These are phyloP conservation scores for Keiferia lycopersicella DNA, from an alignment of 2,888 invertebrate genomes.

Conservation along the genomic window DNA sequence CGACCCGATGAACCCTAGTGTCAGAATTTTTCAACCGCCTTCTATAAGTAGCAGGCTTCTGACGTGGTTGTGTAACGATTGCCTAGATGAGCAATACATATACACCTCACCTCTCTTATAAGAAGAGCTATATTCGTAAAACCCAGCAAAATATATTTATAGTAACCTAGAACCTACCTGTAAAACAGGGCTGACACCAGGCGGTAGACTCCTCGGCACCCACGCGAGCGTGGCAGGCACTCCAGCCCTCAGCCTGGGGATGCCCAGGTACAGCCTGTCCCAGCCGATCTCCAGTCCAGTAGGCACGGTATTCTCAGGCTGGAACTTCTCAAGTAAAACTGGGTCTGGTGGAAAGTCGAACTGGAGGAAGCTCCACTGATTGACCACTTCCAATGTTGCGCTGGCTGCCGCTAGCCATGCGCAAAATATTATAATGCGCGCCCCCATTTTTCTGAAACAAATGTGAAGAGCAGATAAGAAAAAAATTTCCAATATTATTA, in stretches of 20 bases:
- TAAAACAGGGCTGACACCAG: slow-evolving; percentile 85
- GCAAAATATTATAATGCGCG: slow-evolving; percentile 46
- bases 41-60: too few species aligned
- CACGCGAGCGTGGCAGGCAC: slow-evolving; percentile 88
- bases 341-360: slow-evolving; percentile 86
- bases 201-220: slow-evolving; percentile 83
- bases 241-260: slow-evolving; percentile 87
- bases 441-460: slow-evolving; percentile 46
- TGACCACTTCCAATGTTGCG: slow-evolving; percentile 81
- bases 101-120: too few species aligned
- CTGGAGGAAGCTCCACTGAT: slow-evolving; percentile 86
- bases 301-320: slow-evolving; percentile 87
- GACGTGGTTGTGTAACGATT: too few species aligned
- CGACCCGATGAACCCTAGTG: too few species aligned
- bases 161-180: slow-evolving; percentile 80
- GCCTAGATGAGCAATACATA: too few species aligned
- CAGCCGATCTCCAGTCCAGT: slow-evolving; percentile 88
- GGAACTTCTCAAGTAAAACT: slow-evolving; percentile 79
- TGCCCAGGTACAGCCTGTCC: slow-evolving; percentile 88
- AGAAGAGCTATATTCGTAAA: too few species aligned
- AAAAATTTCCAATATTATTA: too few species aligned
- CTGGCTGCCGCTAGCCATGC: slow-evolving; percentile 60
- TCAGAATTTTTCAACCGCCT: too few species aligned
- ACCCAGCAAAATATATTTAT: too few species aligned
- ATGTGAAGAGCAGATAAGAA: neutral